A percentile compares a stretch with the other conserved stretches of the same genome.
Conservation (phyloP, 2,797 vertebrate species). For the Chloroceryle inda region DNA sequence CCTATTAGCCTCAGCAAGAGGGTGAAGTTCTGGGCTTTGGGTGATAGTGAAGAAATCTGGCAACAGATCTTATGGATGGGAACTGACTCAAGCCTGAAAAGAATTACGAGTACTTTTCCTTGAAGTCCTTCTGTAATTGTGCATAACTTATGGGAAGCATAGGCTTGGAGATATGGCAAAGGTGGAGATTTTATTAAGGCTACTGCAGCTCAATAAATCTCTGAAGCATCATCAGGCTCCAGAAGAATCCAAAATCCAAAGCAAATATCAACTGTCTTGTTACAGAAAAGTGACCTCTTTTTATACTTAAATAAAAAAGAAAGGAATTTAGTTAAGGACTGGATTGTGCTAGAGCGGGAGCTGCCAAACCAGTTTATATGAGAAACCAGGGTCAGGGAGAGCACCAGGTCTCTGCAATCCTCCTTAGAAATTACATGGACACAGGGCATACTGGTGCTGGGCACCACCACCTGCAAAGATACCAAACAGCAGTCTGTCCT, state of each 20-base stretch:
- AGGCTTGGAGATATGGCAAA: conserved; percentile 2
- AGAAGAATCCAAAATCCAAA: not conserved
- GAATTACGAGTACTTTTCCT: conserved; percentile 13
- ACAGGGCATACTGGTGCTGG: no score
- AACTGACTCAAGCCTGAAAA: not conserved
- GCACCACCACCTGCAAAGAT: not conserved
- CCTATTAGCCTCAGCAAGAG: not conserved
- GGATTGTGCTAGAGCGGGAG: not conserved
- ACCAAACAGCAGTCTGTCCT: not conserved
- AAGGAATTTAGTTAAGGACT: not conserved
- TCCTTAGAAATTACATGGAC: not conserved
- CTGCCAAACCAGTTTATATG: not conserved
- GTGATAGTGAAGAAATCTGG: not conserved
- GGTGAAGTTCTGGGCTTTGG: not conserved
- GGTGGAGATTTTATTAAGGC: conserved; percentile 41
- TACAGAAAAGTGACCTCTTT: not conserved
- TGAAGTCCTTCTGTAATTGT: not conserved
- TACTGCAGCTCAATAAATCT: conserved; percentile 27
- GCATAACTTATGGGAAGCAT: not conserved
- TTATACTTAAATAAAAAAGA: not conserved
- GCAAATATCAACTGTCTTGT: not conserved
- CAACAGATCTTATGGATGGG: not conserved
- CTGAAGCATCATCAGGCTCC: not conserved
- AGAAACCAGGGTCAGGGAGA: not conserved
- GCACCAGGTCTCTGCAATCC: not conserved